These are phyloP conservation scores for Papilio glaucus DNA, from an alignment of 1,140 invertebrate genomes.

Conservation along the genomic window DNA sequence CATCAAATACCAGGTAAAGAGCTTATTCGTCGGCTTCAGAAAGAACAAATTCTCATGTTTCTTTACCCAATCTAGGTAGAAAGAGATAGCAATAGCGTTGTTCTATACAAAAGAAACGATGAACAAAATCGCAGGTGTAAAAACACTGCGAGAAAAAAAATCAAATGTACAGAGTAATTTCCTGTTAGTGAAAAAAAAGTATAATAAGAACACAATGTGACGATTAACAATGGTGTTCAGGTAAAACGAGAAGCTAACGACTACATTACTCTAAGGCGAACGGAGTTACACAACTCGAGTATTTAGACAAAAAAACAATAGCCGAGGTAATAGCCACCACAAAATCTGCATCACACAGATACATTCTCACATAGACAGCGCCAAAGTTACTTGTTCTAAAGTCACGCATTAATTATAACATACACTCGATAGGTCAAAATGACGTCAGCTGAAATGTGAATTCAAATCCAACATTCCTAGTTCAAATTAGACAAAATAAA, in stretches of 20 bases:
- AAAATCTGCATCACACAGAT: background rate
- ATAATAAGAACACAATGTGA: background rate
- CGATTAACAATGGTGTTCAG: background rate
- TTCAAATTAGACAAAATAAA: background rate
- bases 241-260: constrained; percentile 4
- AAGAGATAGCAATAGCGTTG: background rate
- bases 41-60: background rate
- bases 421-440: background rate
- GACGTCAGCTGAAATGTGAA: too few relatives aligned
- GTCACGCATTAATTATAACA: too few relatives aligned
- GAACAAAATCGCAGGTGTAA: background rate
- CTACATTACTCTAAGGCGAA: background rate
- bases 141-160: background rate
- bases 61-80: background rate
- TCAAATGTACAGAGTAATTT: background rate
- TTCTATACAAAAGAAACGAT: background rate
- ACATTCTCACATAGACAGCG: background rate
- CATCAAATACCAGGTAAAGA: background rate
- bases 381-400: too few relatives aligned
- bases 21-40: background rate
- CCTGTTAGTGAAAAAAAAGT: background rate
- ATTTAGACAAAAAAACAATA: constrained; percentile 3
- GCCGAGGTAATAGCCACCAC: background rate
- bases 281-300: background rate
- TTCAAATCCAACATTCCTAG: background rate